These are phyloP conservation scores for Gobionotothen gibberifrons DNA, from an alignment of 2,797 vertebrate genomes.

Conservation along the genomic window DNA sequence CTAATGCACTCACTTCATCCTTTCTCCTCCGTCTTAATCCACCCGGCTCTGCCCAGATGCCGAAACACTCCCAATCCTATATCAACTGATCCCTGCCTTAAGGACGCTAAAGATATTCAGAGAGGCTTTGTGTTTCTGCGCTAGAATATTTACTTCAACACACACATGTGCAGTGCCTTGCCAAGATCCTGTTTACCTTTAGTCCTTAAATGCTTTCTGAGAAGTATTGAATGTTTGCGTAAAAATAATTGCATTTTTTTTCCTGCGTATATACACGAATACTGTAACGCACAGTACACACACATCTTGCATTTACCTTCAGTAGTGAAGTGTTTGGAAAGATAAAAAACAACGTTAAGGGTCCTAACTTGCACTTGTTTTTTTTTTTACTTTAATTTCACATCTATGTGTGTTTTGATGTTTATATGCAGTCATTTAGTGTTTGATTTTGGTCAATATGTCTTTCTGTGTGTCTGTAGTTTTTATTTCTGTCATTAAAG, in stretches of 20 bases:
- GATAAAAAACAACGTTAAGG: neutral
- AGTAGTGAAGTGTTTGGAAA: neutral
- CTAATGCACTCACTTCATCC: slow-evolving; percentile 49
- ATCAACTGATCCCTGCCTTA: slow-evolving; percentile 39
- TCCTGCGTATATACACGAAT: neutral
- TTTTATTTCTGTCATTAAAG: too few relatives aligned
- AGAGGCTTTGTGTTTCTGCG: slow-evolving; percentile 26
- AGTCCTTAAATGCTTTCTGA: slow-evolving; percentile 30
- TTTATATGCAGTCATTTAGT: too few relatives aligned
- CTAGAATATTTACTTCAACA: slow-evolving; percentile 12
- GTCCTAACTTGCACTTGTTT: neutral
- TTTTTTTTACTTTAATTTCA: neutral
- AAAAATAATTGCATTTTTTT: neutral
- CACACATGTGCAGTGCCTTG: neutral
- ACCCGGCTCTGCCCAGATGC: slow-evolving; percentile 25
- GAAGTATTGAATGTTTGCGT: slow-evolving; percentile 8
- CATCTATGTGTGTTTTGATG: neutral
- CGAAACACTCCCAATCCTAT: slow-evolving; percentile 40
- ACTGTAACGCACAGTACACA: neutral
- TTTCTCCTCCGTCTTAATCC: slow-evolving; percentile 46
- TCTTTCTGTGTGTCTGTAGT: too few relatives aligned
- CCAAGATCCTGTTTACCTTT: slow-evolving; percentile 23
- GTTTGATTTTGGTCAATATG: too few relatives aligned
- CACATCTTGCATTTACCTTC: neutral
- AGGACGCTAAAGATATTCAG: slow-evolving; percentile 43